These are phyloP conservation scores for Pantelozetes paolii DNA, from an alignment of 2,888 invertebrate species.

Conservation along the genomic window DNA sequence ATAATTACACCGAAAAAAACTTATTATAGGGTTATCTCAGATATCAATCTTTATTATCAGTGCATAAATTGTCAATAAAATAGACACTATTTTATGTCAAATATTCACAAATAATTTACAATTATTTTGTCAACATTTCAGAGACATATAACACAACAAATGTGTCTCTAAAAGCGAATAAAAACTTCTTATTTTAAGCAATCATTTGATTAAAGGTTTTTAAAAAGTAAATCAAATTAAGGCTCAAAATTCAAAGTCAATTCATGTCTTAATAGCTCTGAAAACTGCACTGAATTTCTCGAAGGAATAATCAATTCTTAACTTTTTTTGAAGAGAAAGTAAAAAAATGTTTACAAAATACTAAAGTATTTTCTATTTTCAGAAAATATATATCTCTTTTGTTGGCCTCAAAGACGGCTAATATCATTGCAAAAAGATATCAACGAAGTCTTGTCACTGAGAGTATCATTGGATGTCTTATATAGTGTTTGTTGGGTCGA, in stretches of 20 bases:
- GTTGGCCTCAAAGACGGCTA: too few relatives aligned
- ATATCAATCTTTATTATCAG: slow-evolving; percentile 1
- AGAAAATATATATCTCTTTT: neutral
- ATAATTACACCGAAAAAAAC: neutral
- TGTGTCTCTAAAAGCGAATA: neutral
- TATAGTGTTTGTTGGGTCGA: neutral
- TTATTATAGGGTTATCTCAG: neutral
- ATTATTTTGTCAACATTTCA: slow-evolving; percentile 9
- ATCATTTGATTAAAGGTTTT: slow-evolving; percentile 27
- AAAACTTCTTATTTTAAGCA: neutral
- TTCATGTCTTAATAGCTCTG: neutral
- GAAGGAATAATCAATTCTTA: slow-evolving; percentile 25
- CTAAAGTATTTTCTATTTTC: neutral
- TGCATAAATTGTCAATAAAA: neutral
- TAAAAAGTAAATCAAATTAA: slow-evolving; percentile 29
- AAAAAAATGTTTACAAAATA: neutral
- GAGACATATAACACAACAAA: neutral
- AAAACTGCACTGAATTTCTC: neutral
- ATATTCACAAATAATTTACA: neutral
- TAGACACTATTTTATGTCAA: neutral
- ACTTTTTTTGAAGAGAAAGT: neutral
- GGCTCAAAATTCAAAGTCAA: slow-evolving; percentile 11
- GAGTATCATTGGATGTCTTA: neutral
- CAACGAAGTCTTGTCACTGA: neutral
- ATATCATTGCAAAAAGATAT: neutral